Evolutionary conservation across 37 sponge, comb jelly and placozoan genomes (phyloP), one percentile per base, ranked within the genome.

Genomic region (Chondrosia reniformis): DNA sequence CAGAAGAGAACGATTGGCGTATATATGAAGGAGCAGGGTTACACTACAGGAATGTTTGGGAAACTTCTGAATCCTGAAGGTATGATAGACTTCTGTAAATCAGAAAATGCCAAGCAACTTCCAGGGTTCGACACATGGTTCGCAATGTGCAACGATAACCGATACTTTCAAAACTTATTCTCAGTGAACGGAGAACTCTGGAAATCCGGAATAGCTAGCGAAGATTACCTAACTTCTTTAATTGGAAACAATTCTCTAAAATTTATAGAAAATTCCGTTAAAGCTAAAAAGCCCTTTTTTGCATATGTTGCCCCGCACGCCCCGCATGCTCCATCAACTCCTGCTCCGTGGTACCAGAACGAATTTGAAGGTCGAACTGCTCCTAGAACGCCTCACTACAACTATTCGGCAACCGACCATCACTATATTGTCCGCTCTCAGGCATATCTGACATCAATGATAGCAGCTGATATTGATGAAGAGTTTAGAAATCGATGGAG

Each of bases 261-360:
- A 0, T 92, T 92, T 67, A 40, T 92, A 3, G 55, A 81, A 36
- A 64, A 57, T 4, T 38, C 85, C 12, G 65, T 86, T 19, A 39
- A 69, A 36, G 34, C 43, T 0, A 55, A 56, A 30, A 25, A 24
- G 25, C 88, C 88, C 10, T 92, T 92, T 71, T 87, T 92, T 81
- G 92, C 83, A 0, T 92, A 87, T 63, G 63, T 92, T 33, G 88
- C 85, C 3, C 88, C 85, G 0, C 92, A 92, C 58, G 92, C 92
- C 21, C 92, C 92, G 33, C 92, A 92, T 55, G 79, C 84, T 1
- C 92, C 92, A 38, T 82, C 92, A 22, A 87, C 88, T 13, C 92
- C 92, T 22, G 92, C 92, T 49, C 88, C 92, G 2, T 87, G 88
- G 88, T 92, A 92, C 65, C 45, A 71, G n/a, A 43, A 84, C 31